Percentiles rank a stretch among this genome's conserved stretches.
phyloP scores from a whole-genome alignment of 2,888 invertebrate species.

The Brassicogethes aeneus region DNA sequence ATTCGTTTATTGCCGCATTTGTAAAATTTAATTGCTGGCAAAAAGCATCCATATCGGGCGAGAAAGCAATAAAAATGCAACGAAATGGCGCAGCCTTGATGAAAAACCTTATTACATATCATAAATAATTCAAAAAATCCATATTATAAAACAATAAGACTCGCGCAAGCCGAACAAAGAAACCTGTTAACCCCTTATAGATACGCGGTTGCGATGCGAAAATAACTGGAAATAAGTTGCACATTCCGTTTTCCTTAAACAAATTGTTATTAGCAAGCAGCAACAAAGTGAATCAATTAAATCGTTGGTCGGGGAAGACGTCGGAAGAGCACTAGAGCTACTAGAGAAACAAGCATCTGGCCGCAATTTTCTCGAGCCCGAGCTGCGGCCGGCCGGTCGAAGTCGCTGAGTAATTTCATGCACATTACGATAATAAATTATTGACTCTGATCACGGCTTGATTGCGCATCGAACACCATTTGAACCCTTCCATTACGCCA shows the following conservation, averaged over 20 bases:
- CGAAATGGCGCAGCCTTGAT: background rate
- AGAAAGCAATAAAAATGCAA: background rate
- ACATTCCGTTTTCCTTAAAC: constrained; percentile 1
- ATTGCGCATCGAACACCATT: background rate
- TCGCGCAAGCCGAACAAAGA: background rate
- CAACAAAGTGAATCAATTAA: constrained; percentile 3
- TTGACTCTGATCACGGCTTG: background rate
- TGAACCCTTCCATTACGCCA: background rate
- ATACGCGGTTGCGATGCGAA: background rate
- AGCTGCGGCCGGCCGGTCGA: background rate
- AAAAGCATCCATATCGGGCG: background rate
- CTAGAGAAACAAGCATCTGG: background rate
- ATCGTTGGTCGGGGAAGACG: too few relatives aligned
- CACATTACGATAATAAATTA: background rate
- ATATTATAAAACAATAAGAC: background rate
- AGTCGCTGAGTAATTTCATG: background rate
- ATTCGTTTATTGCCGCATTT: background rate
- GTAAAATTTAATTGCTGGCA: background rate
- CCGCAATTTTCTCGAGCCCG: background rate
- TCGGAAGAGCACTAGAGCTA: too few relatives aligned
- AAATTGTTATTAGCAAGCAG: constrained; percentile 2
- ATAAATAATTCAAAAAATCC: background rate
- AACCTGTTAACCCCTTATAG: background rate
- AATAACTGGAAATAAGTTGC: constrained; percentile 1
- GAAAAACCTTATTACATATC: background rate